Evolutionary conservation across 2,888 invertebrate species (phyloP).

Genomic region (Ochropacha duplaris): DNA sequence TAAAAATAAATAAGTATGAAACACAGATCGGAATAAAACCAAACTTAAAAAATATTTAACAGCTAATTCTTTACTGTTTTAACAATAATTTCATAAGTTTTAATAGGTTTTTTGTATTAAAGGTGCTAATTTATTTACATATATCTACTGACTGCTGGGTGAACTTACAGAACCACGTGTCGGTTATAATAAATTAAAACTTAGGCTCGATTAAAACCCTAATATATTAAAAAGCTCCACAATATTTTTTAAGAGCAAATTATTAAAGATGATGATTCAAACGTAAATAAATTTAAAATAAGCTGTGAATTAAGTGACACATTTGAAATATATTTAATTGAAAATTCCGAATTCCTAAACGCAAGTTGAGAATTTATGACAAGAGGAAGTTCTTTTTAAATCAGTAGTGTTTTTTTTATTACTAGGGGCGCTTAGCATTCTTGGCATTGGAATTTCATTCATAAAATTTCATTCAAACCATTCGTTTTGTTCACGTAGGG

Average conservation of each 20-base stretch:
- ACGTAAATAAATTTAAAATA: background rate
- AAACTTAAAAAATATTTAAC: too few relatives aligned
- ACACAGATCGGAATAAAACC: too few relatives aligned
- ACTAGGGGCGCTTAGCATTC: slow-evolving; percentile 65
- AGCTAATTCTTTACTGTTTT: too few relatives aligned
- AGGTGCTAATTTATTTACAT: too few relatives aligned
- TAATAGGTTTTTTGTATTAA: too few relatives aligned
- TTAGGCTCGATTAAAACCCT: too few relatives aligned
- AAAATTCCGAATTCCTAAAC: slow-evolving; percentile 37
- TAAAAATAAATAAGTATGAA: background rate
- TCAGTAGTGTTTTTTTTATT: slow-evolving; percentile 29
- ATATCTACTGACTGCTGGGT: too few relatives aligned
- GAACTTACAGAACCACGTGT: too few relatives aligned
- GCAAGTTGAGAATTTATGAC: slow-evolving; percentile 46
- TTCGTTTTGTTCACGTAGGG: slow-evolving; percentile 58
- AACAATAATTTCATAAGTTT: too few relatives aligned
- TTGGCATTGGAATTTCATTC: slow-evolving; percentile 73
- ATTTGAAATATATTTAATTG: slow-evolving; percentile 6
- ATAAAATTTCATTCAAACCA: slow-evolving; percentile 58
- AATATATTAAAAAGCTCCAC: too few relatives aligned
- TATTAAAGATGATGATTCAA: background rate
- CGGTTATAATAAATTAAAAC: too few relatives aligned
- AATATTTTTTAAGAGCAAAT: background rate
- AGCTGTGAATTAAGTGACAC: background rate
- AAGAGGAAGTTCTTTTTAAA: slow-evolving; percentile 62